Base-by-base conservation (phyloP, 1,140 invertebrate genomes). In the Drosophila sturtevanti region DNA sequence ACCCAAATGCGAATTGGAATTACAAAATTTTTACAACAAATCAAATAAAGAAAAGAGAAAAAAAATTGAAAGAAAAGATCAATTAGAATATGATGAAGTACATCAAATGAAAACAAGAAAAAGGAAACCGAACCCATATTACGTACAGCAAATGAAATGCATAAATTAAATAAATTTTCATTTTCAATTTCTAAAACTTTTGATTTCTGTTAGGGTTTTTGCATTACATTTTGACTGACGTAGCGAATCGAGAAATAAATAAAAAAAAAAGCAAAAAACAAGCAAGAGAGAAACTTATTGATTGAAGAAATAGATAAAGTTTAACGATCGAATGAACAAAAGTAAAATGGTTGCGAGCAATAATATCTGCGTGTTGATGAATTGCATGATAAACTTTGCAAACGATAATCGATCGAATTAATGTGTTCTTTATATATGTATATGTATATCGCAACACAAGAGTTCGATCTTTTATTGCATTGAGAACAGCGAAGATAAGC, bases 301-400 rank as follows among this genome's bases (percentile, higher is more conserved):
- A 69, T 65, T 76, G 1, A 21, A 48, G 2, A 21, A 21, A 48
- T 44, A 44, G 41, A 44, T 44, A 7, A 44, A 18, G 7, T 18
- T 44, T 9, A 21, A 48, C 41, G 41, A 48, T 69, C 70, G 41
- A 77, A 71, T 76, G 72, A 73, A 59, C 59, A 21, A 72, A 86
- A 87, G 70, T 75, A 72, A 38, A 91, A 90, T 91, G 90, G 90
- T 85, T 91, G 90, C 90, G 90, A 91, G 90, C 90, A 91, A 91
- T 91, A 91, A 91, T 91, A 91, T 91, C 85, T 91, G 90, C 82
- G 90, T 91, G 90, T 91, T 91, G 90, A 91, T 91, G 82, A 87
- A 84, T 79, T 90, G 87, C 81, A 90, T 89, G 84, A 89, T 91
- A 56, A 31, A 34, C 81, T 76, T 82, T 91, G 90, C 90, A 89